These are phyloP conservation scores for Hucho hucho DNA, from an alignment of 2,113 vertebrate species.

Conservation along the genomic window DNA sequence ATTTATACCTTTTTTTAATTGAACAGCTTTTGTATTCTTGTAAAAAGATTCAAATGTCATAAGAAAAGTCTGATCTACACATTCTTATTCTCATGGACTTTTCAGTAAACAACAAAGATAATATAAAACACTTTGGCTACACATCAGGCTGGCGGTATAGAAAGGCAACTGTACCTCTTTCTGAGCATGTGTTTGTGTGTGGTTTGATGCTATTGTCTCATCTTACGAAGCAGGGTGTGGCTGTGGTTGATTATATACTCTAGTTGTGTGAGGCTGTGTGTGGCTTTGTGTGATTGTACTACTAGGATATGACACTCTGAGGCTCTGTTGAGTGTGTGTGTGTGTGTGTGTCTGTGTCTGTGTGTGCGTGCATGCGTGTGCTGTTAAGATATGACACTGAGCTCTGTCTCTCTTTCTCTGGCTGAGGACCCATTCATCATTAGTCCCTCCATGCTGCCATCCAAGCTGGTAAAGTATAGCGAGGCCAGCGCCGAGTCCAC, in stretches of 20 bases:
- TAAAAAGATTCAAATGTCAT: neutral
- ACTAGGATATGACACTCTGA: slow-evolving; percentile 44
- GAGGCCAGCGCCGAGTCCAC: slow-evolving; percentile 1
- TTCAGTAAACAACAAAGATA: neutral
- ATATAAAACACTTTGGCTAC: no score
- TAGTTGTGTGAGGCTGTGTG: slow-evolving; percentile 7
- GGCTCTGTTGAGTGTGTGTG: slow-evolving; percentile 19
- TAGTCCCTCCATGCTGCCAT: slow-evolving; percentile 22
- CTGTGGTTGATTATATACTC: neutral
- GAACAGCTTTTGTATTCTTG: neutral
- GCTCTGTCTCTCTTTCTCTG: slow-evolving; percentile 30
- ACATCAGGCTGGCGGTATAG: neutral
- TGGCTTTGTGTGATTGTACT: slow-evolving; percentile 20
- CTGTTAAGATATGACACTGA: slow-evolving; percentile 44
- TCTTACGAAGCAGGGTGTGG: no score
- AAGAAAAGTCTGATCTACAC: neutral
- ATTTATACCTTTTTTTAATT: no score
- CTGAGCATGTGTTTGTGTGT: neutral
- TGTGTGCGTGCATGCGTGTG: neutral
- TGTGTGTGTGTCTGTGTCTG: slow-evolving; percentile 21
- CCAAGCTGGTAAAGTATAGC: slow-evolving; percentile 31
- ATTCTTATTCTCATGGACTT: neutral
- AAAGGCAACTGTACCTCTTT: no score
- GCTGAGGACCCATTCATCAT: slow-evolving; percentile 12
- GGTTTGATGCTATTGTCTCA: neutral